Conservation (phyloP, 2,888 invertebrate species). For the Cerastis rubricosa region DNA sequence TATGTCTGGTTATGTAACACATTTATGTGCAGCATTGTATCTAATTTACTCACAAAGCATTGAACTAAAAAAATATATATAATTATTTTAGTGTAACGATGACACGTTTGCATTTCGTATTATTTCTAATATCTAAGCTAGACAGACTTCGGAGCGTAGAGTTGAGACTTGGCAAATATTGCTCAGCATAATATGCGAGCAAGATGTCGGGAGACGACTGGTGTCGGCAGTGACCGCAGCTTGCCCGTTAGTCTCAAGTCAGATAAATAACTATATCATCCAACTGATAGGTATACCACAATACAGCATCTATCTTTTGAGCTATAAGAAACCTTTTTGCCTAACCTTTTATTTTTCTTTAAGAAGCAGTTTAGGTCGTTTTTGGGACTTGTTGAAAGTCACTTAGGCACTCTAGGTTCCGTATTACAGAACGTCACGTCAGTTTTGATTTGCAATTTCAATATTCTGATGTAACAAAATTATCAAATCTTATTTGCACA, state of each 20-base stretch:
- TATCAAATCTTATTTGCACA: no score
- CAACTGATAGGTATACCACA: neutral
- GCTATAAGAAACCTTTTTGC: neutral
- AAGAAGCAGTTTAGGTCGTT: neutral
- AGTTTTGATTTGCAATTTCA: no score
- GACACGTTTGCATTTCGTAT: neutral
- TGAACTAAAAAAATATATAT: neutral
- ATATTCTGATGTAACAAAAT: no score
- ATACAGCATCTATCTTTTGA: neutral
- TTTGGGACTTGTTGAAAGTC: neutral
- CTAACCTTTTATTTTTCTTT: neutral
- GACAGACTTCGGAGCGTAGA: neutral
- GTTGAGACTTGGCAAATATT: neutral
- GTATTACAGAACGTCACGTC: no score
- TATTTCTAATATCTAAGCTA: neutral
- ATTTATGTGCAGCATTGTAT: neutral
- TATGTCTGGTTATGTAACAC: no score
- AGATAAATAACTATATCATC: no score
- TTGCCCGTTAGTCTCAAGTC: neutral
- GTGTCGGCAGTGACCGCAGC: neutral
- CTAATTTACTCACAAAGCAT: neutral
- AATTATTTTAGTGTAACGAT: neutral
- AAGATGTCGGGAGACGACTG: conserved; percentile 8
- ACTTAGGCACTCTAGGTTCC: neutral
- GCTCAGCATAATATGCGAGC: conserved; percentile 4